Evolutionary conservation across 2,888 invertebrate genomes (phyloP).

Genomic region (Perdita meconis): DNA sequence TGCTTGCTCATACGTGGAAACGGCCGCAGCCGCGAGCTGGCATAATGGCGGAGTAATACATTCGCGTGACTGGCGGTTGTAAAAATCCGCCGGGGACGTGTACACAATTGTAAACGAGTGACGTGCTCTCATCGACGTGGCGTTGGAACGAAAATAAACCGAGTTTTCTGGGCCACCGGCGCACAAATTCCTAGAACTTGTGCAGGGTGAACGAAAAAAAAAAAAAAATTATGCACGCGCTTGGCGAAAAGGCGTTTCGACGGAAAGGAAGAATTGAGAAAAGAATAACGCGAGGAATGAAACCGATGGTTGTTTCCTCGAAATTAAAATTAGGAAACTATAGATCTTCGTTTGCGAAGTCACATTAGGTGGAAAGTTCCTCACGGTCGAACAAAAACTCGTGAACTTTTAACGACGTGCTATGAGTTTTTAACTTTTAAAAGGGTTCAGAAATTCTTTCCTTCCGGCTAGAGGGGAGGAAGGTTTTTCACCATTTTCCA

Average conservation of each 20-base stretch:
- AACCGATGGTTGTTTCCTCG: neutral
- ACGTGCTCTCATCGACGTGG: slow-evolving; percentile 17
- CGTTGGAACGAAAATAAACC: slow-evolving; percentile 44
- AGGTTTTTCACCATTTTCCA: neutral
- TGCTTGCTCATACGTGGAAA: slow-evolving; percentile 18
- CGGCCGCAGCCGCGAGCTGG: neutral
- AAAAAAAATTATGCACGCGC: too few relatives aligned
- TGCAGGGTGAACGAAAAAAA: neutral
- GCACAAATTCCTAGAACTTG: slow-evolving; percentile 6
- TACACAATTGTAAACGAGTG: slow-evolving; percentile 46
- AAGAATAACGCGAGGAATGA: neutral
- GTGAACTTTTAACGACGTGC: neutral
- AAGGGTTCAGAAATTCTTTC: neutral
- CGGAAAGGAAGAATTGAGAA: neutral
- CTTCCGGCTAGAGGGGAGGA: neutral
- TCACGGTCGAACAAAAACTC: neutral
- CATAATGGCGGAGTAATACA: slow-evolving; percentile 12
- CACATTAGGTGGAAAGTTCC: neutral
- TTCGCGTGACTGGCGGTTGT: slow-evolving; percentile 53
- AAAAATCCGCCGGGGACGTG: slow-evolving; percentile 52
- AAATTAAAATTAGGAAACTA: neutral
- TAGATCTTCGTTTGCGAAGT: neutral
- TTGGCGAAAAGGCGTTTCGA: too few relatives aligned
- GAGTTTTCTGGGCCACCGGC: slow-evolving; percentile 41
- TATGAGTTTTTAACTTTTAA: neutral